Conservation (phyloP, 2,888 invertebrate species). For the Saturnia japonica region DNA sequence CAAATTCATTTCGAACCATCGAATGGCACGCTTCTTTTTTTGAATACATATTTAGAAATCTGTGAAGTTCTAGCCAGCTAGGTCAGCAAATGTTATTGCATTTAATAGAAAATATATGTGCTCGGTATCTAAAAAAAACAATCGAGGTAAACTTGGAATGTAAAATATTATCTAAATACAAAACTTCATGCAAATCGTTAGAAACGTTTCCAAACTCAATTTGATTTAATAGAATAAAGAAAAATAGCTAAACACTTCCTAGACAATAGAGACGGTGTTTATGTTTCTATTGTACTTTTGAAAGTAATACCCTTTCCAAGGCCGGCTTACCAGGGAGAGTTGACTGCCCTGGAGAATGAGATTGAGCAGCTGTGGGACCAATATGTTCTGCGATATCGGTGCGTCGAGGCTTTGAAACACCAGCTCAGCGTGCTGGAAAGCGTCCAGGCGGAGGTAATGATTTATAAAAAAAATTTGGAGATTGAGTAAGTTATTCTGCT, state of each 20-base stretch:
- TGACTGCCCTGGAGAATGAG: slow-evolving; percentile 93
- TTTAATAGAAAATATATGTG: neutral
- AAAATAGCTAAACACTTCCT: neutral
- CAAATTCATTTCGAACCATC: neutral
- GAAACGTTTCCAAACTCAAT: no score
- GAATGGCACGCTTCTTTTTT: neutral
- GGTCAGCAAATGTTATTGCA: no score
- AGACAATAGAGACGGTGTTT: neutral
- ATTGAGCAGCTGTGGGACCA: slow-evolving; percentile 91
- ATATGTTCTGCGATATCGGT: slow-evolving; percentile 94
- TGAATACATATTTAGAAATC: neutral
- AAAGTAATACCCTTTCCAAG: slow-evolving; percentile 56
- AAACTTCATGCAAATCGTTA: no score
- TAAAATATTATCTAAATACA: no score
- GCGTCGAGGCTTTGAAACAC: slow-evolving; percentile 93
- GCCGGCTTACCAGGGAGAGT: slow-evolving; percentile 98
- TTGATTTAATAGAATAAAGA: neutral
- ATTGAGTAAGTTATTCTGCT: neutral
- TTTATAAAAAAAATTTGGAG: neutral
- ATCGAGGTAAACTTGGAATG: no score
- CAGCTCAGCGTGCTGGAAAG: slow-evolving; percentile 91
- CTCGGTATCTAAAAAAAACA: no score
- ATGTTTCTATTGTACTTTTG: no score
- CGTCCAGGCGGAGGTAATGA: slow-evolving; percentile 84
- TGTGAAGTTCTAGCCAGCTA: neutral